A percentile compares a stretch with the other conserved stretches of the same genome.
Conservation (phyloP, 2,797 vertebrate species). For the Lagocephalus sceleratus region DNA sequence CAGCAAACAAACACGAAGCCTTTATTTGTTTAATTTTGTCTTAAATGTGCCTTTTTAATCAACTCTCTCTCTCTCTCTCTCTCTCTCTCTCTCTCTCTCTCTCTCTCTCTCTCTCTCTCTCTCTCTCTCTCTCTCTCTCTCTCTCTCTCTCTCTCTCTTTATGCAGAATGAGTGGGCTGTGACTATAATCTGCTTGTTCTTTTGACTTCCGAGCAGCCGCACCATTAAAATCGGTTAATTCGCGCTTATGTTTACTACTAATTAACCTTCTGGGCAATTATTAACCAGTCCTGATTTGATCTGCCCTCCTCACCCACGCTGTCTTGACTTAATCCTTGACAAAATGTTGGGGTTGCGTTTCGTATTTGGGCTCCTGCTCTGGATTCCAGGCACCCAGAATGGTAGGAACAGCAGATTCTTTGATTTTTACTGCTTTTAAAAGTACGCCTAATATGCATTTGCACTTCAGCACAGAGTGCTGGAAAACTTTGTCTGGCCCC, state of each 20-base stretch:
- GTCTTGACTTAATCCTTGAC: background rate
- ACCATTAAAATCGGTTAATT: background rate
- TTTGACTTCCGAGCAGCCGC: background rate
- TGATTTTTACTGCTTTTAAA: background rate
- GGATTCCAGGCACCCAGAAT: background rate
- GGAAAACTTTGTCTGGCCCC: background rate
- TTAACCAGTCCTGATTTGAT: background rate
- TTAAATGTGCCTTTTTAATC: no score
- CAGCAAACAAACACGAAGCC: background rate
- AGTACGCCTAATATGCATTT: background rate
- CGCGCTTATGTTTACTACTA: background rate
- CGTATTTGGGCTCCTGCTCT: background rate
- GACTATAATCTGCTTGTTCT: background rate
- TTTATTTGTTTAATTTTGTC: background rate
- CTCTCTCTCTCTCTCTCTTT: no score
- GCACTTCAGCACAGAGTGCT: background rate
- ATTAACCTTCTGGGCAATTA: background rate
- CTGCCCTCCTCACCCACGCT: background rate
- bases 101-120: no score
- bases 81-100: no score
- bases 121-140: no score
- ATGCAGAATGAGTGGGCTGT: background rate
- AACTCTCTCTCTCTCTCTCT: no score
- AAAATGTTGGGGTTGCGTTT: background rate
- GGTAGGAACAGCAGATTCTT: background rate